phyloP scores from a whole-genome alignment of 37 sponge, comb jelly and placozoan genomes.

The Aphrocallistes beatrix region DNA sequence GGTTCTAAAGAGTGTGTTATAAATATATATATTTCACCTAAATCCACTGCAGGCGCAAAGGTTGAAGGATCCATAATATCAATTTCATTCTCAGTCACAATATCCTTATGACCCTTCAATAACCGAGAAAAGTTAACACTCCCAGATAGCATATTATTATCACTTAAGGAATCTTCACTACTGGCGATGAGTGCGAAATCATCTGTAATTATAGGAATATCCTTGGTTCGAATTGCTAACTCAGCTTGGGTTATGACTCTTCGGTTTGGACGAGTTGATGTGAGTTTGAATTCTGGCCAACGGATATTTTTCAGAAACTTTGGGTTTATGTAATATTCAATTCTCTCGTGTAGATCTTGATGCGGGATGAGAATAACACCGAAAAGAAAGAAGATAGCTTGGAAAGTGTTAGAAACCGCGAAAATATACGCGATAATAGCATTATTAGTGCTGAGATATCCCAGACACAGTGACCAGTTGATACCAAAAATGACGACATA shows the following conservation, averaged over 20 bases:
- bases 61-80: constrained; percentile 19
- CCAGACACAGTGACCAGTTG: background rate
- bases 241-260: background rate
- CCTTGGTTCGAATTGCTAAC: background rate
- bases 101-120: background rate
- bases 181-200: background rate
- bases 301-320: background rate
- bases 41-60: background rate
- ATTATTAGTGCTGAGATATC: background rate
- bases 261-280: background rate
- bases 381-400: background rate
- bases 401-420: background rate
- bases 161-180: background rate
- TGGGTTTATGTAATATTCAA: background rate
- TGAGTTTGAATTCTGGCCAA: background rate
- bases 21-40: too few relatives aligned
- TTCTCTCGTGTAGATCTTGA: background rate
- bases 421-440: background rate
- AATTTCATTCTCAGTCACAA: constrained; percentile 6
- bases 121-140: background rate
- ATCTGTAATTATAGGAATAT: background rate
- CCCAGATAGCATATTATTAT: background rate
- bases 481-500: background rate
- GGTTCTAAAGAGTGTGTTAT: too few relatives aligned
- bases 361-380: background rate